These are phyloP conservation scores for Cylindroiulus punctatus DNA, from an alignment of 2,888 invertebrate species.

Conservation along the genomic window DNA sequence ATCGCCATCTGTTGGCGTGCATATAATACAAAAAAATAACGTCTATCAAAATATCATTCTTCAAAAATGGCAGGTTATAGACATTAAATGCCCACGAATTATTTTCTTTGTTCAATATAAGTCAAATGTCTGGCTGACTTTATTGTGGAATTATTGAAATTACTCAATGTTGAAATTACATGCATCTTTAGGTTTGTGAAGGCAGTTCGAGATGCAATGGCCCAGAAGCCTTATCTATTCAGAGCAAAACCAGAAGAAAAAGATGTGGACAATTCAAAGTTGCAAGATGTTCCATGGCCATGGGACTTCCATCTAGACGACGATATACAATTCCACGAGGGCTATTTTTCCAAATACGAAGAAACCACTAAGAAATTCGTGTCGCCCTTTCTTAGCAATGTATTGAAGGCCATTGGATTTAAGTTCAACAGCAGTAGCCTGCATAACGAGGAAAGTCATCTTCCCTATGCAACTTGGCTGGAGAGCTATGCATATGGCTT, in stretches of 20 bases:
- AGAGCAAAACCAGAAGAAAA: neutral
- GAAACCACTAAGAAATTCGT: neutral
- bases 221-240: neutral
- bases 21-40: no score
- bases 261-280: no score
- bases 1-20: no score
- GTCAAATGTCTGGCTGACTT: no score
- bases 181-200: neutral
- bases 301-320: neutral
- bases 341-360: slow-evolving; percentile 12
- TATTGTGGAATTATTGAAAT: no score
- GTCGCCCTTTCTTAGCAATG: neutral
- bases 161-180: no score
- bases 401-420: neutral
- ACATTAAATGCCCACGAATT: no score
- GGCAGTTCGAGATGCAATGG: slow-evolving; percentile 19
- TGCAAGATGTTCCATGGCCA: neutral
- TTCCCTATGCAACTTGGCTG: neutral
- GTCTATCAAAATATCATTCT: no score
- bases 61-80: no score
- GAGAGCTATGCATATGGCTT: neutral
- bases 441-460: slow-evolving; percentile 14
- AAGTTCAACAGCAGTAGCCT: neutral
- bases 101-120: no score
- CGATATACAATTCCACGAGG: neutral